phyloP scores from a whole-genome alignment of 2,888 invertebrate species.

The Sarcophaga carnaria region DNA sequence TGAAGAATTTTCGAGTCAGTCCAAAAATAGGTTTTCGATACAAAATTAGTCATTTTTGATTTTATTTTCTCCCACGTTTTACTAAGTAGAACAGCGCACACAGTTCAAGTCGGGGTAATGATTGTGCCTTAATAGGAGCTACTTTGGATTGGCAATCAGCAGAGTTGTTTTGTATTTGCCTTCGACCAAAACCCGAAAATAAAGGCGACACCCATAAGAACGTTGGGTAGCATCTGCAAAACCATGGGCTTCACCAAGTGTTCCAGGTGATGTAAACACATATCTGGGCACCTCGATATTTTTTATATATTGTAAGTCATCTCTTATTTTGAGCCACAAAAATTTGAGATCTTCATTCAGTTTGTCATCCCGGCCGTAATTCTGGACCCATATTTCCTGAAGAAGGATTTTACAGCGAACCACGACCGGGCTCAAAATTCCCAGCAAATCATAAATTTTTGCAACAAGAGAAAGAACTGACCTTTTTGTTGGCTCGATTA shows the following conservation, averaged over 20 bases:
- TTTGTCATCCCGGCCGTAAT: constrained; percentile 45
- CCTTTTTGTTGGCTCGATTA: constrained; percentile 26
- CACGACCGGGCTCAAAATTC: constrained; percentile 58
- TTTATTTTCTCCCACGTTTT: constrained; percentile 29
- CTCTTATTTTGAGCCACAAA: constrained; percentile 40
- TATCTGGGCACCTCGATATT: constrained; percentile 38
- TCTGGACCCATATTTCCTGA: constrained; percentile 64
- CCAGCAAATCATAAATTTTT: constrained; percentile 56
- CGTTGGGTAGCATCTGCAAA: constrained; percentile 12
- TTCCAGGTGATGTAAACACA: background rate
- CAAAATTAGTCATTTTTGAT: background rate
- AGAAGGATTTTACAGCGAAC: constrained; percentile 64
- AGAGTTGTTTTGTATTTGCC: constrained; percentile 31
- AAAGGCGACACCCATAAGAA: constrained; percentile 2
- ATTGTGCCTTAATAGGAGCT: constrained; percentile 64
- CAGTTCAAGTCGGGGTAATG: constrained; percentile 61
- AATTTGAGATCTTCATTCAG: background rate
- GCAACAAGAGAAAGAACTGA: constrained; percentile 34
- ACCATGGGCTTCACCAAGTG: no score
- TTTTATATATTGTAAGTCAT: constrained; percentile 20
- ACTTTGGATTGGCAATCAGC: constrained; percentile 67
- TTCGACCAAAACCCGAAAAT: constrained; percentile 24
- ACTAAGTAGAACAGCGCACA: constrained; percentile 59
- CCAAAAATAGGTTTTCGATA: constrained; percentile 21
- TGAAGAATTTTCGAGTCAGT: constrained; percentile 31